Conservation (phyloP, 2,888 invertebrate genomes). For the Corbicula japonica region DNA sequence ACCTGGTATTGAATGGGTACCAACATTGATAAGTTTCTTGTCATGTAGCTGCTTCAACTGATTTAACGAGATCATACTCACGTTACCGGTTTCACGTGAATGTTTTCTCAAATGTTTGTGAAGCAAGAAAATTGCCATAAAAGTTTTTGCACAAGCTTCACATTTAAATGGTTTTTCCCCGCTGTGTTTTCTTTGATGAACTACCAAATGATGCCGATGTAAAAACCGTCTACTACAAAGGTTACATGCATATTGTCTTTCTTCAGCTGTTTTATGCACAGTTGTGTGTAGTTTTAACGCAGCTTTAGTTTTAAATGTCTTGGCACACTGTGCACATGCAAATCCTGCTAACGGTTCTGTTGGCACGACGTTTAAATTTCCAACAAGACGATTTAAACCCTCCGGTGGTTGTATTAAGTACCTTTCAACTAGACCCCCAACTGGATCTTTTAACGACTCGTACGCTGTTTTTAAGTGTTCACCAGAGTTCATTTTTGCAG, state of each 20-base stretch:
- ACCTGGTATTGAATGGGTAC: constrained; percentile 8
- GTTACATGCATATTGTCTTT: constrained; percentile 59
- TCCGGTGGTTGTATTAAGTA: constrained; percentile 44
- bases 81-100: constrained; percentile 54
- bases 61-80: constrained; percentile 48
- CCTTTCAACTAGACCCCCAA: constrained; percentile 34
- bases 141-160: constrained; percentile 60
- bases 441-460: constrained; percentile 26
- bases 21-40: constrained; percentile 39
- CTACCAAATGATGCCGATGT: constrained; percentile 63
- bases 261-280: constrained; percentile 62
- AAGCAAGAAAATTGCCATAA: constrained; percentile 66
- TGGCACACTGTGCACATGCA: constrained; percentile 52
- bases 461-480: constrained; percentile 8
- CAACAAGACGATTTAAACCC: constrained; percentile 14
- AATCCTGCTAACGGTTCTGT: constrained; percentile 36
- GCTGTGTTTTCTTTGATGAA: constrained; percentile 65
- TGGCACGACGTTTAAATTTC: neutral
- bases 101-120: constrained; percentile 66
- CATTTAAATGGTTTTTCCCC: constrained; percentile 65
- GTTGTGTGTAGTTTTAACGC: constrained; percentile 63
- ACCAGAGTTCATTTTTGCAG: constrained; percentile 5
- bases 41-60: constrained; percentile 56
- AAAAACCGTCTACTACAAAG: constrained; percentile 59
- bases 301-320: constrained; percentile 63